Percentiles rank a stretch among this genome's conserved stretches.
These are phyloP conservation scores for Polyploca ridens DNA, from an alignment of 2,888 invertebrate species.

Conservation along the genomic window DNA sequence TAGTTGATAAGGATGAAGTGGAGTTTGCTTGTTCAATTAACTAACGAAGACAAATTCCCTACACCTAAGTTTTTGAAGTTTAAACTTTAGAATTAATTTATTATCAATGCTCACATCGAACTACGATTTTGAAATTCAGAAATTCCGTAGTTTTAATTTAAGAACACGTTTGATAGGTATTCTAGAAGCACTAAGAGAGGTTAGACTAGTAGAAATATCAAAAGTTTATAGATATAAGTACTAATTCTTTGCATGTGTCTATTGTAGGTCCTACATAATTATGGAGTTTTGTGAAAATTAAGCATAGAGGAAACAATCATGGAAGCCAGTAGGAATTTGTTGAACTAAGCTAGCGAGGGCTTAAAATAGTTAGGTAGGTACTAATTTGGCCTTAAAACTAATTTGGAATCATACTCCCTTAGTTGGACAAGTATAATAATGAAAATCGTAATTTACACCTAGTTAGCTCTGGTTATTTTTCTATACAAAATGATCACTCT, in stretches of 20 bases:
- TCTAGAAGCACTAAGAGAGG: conserved; percentile 22
- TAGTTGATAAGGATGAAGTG: no score
- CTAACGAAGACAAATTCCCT: conserved; percentile 23
- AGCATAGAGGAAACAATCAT: background rate
- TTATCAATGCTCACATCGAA: conserved; percentile 35
- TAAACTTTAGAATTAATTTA: conserved; percentile 9
- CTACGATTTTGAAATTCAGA: conserved; percentile 37
- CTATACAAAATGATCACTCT: background rate
- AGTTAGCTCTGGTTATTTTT: background rate
- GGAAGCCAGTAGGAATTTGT: background rate
- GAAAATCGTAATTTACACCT: background rate
- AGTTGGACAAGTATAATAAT: background rate
- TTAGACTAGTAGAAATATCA: conserved; percentile 28
- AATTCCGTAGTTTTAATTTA: conserved; percentile 23
- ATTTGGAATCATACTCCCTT: background rate
- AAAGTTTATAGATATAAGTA: background rate
- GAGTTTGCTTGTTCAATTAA: conserved; percentile 17
- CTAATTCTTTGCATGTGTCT: background rate
- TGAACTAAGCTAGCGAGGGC: background rate
- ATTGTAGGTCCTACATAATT: background rate
- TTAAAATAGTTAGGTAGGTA: background rate
- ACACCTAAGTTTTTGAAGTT: conserved; percentile 7
- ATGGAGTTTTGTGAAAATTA: background rate
- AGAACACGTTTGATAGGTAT: conserved; percentile 31
- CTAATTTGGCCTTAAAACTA: conserved; percentile 2